Base-by-base conservation (phyloP, 2,113 vertebrate genomes). In the Lepisosteus oculatus region DNA sequence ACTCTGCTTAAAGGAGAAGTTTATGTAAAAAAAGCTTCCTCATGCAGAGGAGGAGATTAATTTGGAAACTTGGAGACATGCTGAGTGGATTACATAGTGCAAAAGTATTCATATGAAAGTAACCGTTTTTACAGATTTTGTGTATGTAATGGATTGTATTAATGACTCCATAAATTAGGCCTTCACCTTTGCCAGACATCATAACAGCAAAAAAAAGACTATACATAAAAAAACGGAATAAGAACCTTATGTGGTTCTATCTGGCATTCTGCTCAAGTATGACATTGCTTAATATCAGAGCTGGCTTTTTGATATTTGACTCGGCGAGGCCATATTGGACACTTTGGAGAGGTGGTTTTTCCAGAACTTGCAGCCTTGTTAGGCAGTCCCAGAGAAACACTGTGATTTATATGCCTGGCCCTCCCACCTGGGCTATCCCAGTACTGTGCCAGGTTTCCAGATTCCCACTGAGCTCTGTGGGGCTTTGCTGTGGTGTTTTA, bases 91-190 rank as follows among this genome's bases (percentile, higher is more conserved):
- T 87, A 85, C 76, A 76, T 76, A 82, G 81, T 71, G 67, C 79
- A 77, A 66, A 79, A 79, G 82, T 78, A 85, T 86, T 81, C 86
- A 79, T 75, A 73, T 67, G 75, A 69, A 78, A 79, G 82, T 86
- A 87, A 84, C 80, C 71, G 79, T 80, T 83, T 78, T 80, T 79
- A 80, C 74, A 77, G 70, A 78, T 72, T 71, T 77, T 72, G 75
- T 77, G 75, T 80, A 78, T 79, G 86, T 85, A 82, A 81, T 77
- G 72, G 78, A 68, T 76, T 79, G 70, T 78, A 81, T 86, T 88
- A 90, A 87, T 85, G 68, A 84, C 84, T 66, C 80, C 85, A 85
- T 92, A 90, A 92, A 91, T 91, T 83, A 65, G 71, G 78, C 43
- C 65, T 72, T 77, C 80, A 83, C 75, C 74, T 79, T 76, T 74